phyloP scores from a whole-genome alignment of 2,113 vertebrate species.

The Nicator chloris region DNA sequence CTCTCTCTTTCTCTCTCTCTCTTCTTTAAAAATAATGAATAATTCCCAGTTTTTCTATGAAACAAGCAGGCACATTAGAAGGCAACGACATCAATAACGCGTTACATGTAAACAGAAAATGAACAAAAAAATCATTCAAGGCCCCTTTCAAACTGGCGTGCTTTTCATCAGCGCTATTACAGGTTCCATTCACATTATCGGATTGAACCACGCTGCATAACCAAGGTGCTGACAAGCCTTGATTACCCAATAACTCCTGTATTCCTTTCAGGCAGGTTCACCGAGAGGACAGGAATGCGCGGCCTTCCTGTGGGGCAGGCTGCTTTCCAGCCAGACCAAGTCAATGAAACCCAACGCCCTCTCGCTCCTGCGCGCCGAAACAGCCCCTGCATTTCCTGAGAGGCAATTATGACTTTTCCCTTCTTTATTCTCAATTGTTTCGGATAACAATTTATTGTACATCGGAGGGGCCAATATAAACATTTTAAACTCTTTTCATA shows the following conservation, averaged over 20 bases:
- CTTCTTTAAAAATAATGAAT: slow-evolving; percentile 76
- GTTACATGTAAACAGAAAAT: slow-evolving; percentile 88
- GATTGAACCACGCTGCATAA: slow-evolving; percentile 90
- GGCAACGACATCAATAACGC: slow-evolving; percentile 84
- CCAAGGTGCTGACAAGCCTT: slow-evolving; percentile 91
- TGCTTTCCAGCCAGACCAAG: slow-evolving; percentile 76
- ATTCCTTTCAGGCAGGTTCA: slow-evolving; percentile 89
- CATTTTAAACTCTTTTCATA: slow-evolving; percentile 59
- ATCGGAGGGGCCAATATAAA: slow-evolving; percentile 51
- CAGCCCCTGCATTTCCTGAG: slow-evolving; percentile 67
- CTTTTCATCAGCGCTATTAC: slow-evolving; percentile 92
- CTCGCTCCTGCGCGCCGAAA: slow-evolving; percentile 54
- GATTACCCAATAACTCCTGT: slow-evolving; percentile 93
- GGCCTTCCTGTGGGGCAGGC: slow-evolving; percentile 84
- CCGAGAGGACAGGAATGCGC: slow-evolving; percentile 86
- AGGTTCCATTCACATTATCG: slow-evolving; percentile 88
- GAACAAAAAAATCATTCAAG: slow-evolving; percentile 87
- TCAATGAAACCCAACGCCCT: slow-evolving; percentile 75
- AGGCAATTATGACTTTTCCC: slow-evolving; percentile 68
- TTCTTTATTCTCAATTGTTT: slow-evolving; percentile 67
- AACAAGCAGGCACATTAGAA: slow-evolving; percentile 81
- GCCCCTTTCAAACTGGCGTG: slow-evolving; percentile 80
- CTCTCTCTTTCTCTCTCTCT: slow-evolving; percentile 32
- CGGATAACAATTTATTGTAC: slow-evolving; percentile 68
- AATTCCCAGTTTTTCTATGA: slow-evolving; percentile 83